Evolutionary conservation across 64 coral and sea anemone genomes (phyloP).

Genomic region (Dendronephthya gigantea): DNA sequence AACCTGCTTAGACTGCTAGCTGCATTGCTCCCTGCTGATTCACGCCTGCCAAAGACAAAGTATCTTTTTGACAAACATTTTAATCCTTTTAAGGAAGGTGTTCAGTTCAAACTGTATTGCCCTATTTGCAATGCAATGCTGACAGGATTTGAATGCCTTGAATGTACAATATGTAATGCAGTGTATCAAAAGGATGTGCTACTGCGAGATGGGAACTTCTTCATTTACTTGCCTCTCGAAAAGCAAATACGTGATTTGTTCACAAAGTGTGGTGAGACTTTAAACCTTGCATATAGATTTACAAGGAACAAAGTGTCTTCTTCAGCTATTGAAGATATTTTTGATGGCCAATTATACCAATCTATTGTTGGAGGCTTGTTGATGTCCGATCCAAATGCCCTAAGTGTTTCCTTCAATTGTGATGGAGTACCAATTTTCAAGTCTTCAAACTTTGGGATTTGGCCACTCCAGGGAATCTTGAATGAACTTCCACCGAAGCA

Average conservation of each 20-base stretch:
- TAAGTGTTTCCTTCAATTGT: background rate
- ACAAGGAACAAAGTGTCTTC: background rate
- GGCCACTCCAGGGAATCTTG: conserved; percentile 9
- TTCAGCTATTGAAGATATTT: conserved; percentile 1
- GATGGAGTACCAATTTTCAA: conserved; percentile 12
- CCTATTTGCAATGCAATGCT: background rate
- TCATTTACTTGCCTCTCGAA: no score
- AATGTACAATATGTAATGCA: background rate
- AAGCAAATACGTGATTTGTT: background rate
- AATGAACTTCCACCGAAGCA: conserved; percentile 4
- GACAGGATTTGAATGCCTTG: background rate
- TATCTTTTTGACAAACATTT: conserved; percentile 1
- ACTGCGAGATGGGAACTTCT: background rate
- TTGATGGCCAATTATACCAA: conserved; percentile 15
- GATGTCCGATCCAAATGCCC: conserved; percentile 3
- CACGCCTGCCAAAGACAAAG: background rate
- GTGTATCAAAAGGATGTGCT: background rate
- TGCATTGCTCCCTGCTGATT: background rate
- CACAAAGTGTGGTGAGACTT: background rate
- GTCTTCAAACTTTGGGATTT: background rate
- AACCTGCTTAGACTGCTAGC: conserved; percentile 2
- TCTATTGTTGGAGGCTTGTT: background rate
- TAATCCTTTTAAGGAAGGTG: background rate
- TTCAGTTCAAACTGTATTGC: background rate
- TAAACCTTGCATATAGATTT: background rate